A percentile compares a stretch with the other conserved stretches of the same genome.
Conservation (phyloP, 2,888 invertebrate species). For the Acanthoscelides obtectus region DNA sequence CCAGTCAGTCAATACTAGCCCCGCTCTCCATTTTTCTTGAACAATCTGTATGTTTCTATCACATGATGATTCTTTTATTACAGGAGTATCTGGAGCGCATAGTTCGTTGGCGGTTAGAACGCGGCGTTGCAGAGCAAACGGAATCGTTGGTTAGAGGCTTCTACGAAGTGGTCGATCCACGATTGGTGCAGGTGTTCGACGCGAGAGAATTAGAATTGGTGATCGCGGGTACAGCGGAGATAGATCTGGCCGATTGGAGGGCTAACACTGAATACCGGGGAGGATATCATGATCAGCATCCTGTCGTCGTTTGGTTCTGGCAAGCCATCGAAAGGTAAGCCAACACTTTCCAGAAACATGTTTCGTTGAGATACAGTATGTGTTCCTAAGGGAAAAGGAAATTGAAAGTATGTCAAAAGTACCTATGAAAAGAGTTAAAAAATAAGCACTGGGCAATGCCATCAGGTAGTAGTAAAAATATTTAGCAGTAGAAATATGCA, state of each 20-base stretch:
- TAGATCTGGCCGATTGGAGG: conserved; percentile 94
- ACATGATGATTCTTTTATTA: conserved; percentile 10
- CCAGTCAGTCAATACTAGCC: too few relatives aligned
- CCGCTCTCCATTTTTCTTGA: too few relatives aligned
- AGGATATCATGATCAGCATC: conserved; percentile 92
- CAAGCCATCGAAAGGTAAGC: conserved; percentile 79
- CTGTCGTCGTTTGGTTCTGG: conserved; percentile 98
- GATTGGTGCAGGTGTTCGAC: conserved; percentile 92
- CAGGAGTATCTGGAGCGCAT: conserved; percentile 89
- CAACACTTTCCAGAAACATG: not conserved
- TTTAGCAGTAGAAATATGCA: too few relatives aligned
- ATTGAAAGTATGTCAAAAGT: too few relatives aligned
- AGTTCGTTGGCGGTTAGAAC: conserved; percentile 88
- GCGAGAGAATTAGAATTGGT: conserved; percentile 95
- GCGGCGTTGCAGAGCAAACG: conserved; percentile 92
- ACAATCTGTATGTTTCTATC: too few relatives aligned
- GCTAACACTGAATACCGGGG: conserved; percentile 93
- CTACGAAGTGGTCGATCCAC: conserved; percentile 92
- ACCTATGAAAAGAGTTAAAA: too few relatives aligned
- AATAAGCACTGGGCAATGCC: too few relatives aligned
- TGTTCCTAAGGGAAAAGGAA: too few relatives aligned
- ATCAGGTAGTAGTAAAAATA: too few relatives aligned
- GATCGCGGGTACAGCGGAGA: conserved; percentile 95
- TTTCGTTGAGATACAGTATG: too few relatives aligned
- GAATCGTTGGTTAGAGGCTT: conserved; percentile 91